Percentiles rank a stretch among this genome's conserved stretches.
Evolutionary conservation across 2,113 vertebrate genomes (phyloP).

Genomic region (Sphaerodactylus townsendi): DNA sequence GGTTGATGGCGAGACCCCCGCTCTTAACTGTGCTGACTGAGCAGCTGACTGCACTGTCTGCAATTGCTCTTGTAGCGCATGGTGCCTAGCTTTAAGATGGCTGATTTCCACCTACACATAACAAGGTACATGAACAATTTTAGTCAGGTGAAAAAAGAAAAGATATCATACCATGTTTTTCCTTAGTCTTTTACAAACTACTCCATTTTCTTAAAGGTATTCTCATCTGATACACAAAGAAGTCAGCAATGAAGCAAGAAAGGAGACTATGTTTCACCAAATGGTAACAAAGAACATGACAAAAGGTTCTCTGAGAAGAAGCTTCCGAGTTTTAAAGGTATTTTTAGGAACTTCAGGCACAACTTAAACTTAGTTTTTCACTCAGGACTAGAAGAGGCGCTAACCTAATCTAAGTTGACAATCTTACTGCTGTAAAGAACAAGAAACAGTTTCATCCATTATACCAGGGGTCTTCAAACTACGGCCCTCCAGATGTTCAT

Average conservation of each 20-base stretch:
- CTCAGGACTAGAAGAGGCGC: not conserved
- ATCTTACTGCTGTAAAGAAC: not conserved
- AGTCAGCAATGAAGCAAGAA: not conserved
- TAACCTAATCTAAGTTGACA: not conserved
- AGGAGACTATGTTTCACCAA: not conserved
- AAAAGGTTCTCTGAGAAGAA: not conserved
- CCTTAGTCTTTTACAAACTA: not conserved
- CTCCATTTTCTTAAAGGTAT: not conserved
- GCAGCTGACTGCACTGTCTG: slow-evolving; percentile 82
- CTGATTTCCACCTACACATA: slow-evolving; percentile 90
- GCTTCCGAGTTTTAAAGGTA: not conserved
- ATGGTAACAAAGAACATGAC: not conserved
- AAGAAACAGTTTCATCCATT: not conserved
- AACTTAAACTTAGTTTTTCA: not conserved
- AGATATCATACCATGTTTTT: not conserved
- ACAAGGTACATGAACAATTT: slow-evolving; percentile 16
- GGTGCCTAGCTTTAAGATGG: slow-evolving; percentile 94
- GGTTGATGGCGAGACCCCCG: slow-evolving; percentile 67
- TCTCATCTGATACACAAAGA: not conserved
- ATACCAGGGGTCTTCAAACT: no score
- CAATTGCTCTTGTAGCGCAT: slow-evolving; percentile 87
- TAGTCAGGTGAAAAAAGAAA: slow-evolving; percentile 3
- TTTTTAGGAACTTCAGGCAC: not conserved
- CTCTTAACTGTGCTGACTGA: slow-evolving; percentile 62
- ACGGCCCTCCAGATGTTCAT: no score